These are phyloP conservation scores for Catamblyrhynchus diadema DNA, from an alignment of 2,797 vertebrate genomes.

Conservation along the genomic window DNA sequence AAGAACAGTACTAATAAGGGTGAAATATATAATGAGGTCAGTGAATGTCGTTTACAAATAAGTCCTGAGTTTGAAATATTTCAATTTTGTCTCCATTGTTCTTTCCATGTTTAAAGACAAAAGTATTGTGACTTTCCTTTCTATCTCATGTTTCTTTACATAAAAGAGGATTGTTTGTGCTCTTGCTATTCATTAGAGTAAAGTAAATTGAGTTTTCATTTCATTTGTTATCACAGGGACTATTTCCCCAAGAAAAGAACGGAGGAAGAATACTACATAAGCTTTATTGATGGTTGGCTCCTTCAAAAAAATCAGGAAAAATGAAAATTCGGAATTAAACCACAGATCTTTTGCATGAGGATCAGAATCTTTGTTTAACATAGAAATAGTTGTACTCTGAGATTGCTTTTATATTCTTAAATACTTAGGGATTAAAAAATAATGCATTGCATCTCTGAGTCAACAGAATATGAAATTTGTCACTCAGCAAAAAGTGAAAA, in stretches of 20 bases:
- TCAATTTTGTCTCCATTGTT: neutral
- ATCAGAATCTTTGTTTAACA: neutral
- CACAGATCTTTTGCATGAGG: slow-evolving; percentile 9
- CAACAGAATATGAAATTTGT: neutral
- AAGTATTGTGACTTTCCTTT: neutral
- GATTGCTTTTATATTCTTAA: neutral
- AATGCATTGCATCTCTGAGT: neutral
- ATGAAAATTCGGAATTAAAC: neutral
- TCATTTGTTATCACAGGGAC: slow-evolving; percentile 45
- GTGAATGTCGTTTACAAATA: neutral
- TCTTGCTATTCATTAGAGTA: slow-evolving; percentile 12
- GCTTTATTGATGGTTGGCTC: neutral
- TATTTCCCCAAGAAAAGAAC: slow-evolving; percentile 11
- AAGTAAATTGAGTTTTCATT: slow-evolving; percentile 45
- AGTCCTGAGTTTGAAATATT: neutral
- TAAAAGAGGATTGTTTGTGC: neutral
- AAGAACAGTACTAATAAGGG: neutral
- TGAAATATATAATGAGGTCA: neutral
- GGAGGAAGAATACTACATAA: neutral
- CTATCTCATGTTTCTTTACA: neutral
- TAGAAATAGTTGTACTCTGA: neutral
- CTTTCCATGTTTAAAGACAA: neutral
- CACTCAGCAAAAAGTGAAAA: neutral
- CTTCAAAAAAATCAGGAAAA: slow-evolving; percentile 43
- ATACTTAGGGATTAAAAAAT: neutral